Conservation (phyloP, 1,140 invertebrate genomes). For the Eurosta solidaginis region DNA sequence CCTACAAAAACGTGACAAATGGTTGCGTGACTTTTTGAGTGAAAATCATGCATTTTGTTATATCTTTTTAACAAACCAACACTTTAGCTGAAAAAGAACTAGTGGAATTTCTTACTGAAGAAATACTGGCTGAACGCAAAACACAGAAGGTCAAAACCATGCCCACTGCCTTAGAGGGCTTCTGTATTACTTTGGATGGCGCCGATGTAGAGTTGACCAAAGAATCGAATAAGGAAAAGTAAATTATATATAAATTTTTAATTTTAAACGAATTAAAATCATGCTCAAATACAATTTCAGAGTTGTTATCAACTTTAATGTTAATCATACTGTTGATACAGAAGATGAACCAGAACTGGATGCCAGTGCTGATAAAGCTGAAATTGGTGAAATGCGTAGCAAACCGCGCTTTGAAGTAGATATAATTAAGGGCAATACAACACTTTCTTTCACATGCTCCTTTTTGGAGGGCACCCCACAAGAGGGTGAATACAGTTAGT, state of each 20-base stretch:
- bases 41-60: conserved; percentile 29
- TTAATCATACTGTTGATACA: conserved; percentile 88
- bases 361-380: conserved; percentile 68
- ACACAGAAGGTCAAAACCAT: conserved; percentile 75
- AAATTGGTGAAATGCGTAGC: conserved; percentile 81
- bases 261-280: not conserved
- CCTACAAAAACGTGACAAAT: conserved; percentile 45
- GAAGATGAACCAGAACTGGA: conserved; percentile 71
- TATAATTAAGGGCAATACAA: conserved; percentile 73
- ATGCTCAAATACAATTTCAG: conserved; percentile 58
- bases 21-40: not conserved
- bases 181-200: conserved; percentile 74
- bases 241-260: not conserved
- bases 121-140: conserved; percentile 86
- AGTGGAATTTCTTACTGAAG: conserved; percentile 84
- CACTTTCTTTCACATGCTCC: conserved; percentile 81
- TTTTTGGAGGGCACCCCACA: conserved; percentile 70
- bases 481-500: conserved; percentile 70
- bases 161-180: conserved; percentile 78
- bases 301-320: conserved; percentile 79
- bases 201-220: conserved; percentile 80
- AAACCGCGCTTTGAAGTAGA: conserved; percentile 87
- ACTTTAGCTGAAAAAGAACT: conserved; percentile 79
- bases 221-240: conserved; percentile 76
- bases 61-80: conserved; percentile 1